A percentile compares a stretch with the other conserved stretches of the same genome.
These are phyloP conservation scores for Chymomyza costata DNA, from an alignment of 1,140 invertebrate species.

Conservation along the genomic window DNA sequence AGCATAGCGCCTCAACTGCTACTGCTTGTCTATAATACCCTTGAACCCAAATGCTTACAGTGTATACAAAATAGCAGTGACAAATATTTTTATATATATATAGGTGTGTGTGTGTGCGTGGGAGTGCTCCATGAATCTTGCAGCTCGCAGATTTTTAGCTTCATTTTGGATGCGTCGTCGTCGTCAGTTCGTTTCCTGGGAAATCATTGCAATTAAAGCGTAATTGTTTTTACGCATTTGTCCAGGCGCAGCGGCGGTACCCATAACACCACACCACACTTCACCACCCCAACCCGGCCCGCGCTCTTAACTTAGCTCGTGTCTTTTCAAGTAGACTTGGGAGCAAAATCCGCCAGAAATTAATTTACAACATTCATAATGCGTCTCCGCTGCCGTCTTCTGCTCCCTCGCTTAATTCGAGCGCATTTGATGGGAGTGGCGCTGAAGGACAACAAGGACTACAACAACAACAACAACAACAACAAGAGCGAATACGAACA, in stretches of 20 bases:
- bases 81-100: too few relatives aligned
- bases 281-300: neutral
- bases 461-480: neutral
- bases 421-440: slow-evolving; percentile 46
- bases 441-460: slow-evolving; percentile 37
- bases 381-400: slow-evolving; percentile 21
- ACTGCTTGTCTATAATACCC: too few relatives aligned
- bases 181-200: slow-evolving; percentile 28
- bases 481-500: slow-evolving; percentile 41
- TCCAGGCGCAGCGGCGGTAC: slow-evolving; percentile 30
- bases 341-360: slow-evolving; percentile 29
- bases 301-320: slow-evolving; percentile 47
- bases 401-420: slow-evolving; percentile 48
- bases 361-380: slow-evolving; percentile 69
- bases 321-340: slow-evolving; percentile 41
- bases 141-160: slow-evolving; percentile 8
- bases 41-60: too few relatives aligned
- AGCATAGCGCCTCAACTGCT: too few relatives aligned
- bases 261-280: neutral
- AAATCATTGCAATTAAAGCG: slow-evolving; percentile 69
- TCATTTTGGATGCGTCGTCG: slow-evolving; percentile 23
- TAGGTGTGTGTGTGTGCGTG: too few relatives aligned
- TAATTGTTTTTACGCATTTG: slow-evolving; percentile 66
- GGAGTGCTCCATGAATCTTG: too few relatives aligned
- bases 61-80: too few relatives aligned